Evolutionary conservation across 2,797 vertebrate genomes (phyloP), one percentile per base, ranked within the genome.

Genomic region (Chelidonichthys spinosus): DNA sequence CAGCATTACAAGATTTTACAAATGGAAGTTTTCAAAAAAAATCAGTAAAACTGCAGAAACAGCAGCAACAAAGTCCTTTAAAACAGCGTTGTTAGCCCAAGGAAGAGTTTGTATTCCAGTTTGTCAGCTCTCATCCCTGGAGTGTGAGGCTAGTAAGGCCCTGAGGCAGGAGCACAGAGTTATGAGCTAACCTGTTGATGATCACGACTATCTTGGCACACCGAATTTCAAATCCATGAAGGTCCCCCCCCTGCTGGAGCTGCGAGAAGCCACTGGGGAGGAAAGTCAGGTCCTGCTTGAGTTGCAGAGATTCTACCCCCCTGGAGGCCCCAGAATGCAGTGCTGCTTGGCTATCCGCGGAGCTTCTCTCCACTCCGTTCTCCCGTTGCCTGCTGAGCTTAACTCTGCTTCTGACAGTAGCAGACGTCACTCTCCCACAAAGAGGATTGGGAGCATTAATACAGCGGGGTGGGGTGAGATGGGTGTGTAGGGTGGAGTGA

Each of bases 401-500:
- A 95, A 94, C 92, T 92, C 93, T 94, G 94, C 91, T 94, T 93
- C 93, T 95, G 94, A 95, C 94, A 95, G 94, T 88, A 93, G 93
- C 91, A 91, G 90, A 91, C 94, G 94, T 96, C 95, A 95, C 94
- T 94, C 83, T 88, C 86, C 92, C 90, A 92, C 94, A 96, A 96
- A 96, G 95, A 95, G 95, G 95, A 96, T 96, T 96, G 94, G 87
- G 89, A 92, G 94, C 90, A 92, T 95, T 96, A 96, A 94, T 93
- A 70, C 93, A 89, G 84, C 78, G 80, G 88, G 84, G 81, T 89
- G 89, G 91, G 76, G 91, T 83, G 87, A 87, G 81, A 88, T 67
- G 84, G 85, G 82, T 72, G 84, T 83, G 83, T 74, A 64, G 76
- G 84, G 85, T 79, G 87, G 90, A 86, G 89, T 61, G 90, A 85